Evolutionary conservation across 2,888 invertebrate species (phyloP), one percentile per base, ranked within the genome.

Genomic region (Drosophila mimica): DNA sequence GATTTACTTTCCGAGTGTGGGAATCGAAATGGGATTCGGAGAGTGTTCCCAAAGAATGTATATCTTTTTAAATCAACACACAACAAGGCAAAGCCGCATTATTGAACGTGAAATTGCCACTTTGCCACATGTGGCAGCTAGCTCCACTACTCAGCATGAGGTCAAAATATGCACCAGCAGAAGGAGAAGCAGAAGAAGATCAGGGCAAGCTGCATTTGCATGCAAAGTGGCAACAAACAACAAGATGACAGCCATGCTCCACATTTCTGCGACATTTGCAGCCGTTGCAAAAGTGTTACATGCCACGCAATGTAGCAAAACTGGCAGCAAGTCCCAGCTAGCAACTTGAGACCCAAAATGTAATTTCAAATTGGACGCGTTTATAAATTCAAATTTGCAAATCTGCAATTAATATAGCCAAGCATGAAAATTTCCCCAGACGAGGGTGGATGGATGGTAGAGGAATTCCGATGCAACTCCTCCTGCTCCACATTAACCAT

Each of bases 251-350:
- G 46, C 25, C 83, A 78, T 89, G 87, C 82, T 83, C 87, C 85
- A 87, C 76, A 79, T 87, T 89, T 77, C 73, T 76, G 77, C 73
- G 89, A 84, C 89, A 87, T 84, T 88, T 81, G 75, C 70, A 64
- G 56, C 58, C 51, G 60, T 56, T n/a, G 48, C 49, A 74, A 82
- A 81, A 83, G 75, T 88, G 79, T 75, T 81, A 83, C 81, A 80
- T 70, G 87, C 87, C 71, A 70, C 80, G 65, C 74, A 81, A 67
- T 49, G 62, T 51, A 48, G 68, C 70, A 74, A 70, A n/a, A n/a
- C 56, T 30, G 4, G 46, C 25, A 15, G 25, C 25, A 25, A 15
- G 7, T 1, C 1, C 5, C n/a, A 11, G 63, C 68, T 56, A 52
- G 51, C 74, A 70, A 70, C 31, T 49, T 20, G 36, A 57, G 60